Evolutionary conservation across 2,113 vertebrate genomes (phyloP).

Genomic region (Camelus dromedarius): DNA sequence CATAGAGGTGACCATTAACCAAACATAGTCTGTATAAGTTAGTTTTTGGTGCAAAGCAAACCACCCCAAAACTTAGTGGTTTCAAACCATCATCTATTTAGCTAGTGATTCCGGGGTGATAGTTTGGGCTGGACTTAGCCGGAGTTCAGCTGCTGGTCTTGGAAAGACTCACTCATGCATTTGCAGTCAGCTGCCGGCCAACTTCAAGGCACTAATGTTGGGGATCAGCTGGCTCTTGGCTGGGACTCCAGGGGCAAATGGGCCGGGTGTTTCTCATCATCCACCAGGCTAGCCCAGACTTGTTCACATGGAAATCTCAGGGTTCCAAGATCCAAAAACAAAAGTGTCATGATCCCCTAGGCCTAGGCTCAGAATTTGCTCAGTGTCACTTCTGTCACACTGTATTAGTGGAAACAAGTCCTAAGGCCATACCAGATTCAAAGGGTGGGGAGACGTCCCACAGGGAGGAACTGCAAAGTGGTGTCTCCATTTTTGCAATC

Average conservation of each 20-base stretch:
- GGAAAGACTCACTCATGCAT: neutral
- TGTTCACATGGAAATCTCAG: neutral
- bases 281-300: neutral
- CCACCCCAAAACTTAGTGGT: neutral
- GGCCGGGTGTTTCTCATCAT: neutral
- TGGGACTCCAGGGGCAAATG: neutral
- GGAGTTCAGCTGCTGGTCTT: neutral
- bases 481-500: neutral
- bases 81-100: neutral
- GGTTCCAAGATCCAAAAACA: neutral
- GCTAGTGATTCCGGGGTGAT: neutral
- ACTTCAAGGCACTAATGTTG: neutral
- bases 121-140: neutral
- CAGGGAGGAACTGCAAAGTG: neutral
- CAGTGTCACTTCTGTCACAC: neutral
- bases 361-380: neutral
- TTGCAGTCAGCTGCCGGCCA: neutral
- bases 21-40: neutral
- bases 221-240: neutral
- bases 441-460: neutral
- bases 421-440: neutral
- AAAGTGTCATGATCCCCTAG: neutral
- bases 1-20: neutral
- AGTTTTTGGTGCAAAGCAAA: slow-evolving; percentile 23
- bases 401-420: neutral